A percentile compares a stretch with the other conserved stretches of the same genome.
phyloP scores from a whole-genome alignment of 2,797 vertebrate genomes.

The Dicrostonyx torquatus region DNA sequence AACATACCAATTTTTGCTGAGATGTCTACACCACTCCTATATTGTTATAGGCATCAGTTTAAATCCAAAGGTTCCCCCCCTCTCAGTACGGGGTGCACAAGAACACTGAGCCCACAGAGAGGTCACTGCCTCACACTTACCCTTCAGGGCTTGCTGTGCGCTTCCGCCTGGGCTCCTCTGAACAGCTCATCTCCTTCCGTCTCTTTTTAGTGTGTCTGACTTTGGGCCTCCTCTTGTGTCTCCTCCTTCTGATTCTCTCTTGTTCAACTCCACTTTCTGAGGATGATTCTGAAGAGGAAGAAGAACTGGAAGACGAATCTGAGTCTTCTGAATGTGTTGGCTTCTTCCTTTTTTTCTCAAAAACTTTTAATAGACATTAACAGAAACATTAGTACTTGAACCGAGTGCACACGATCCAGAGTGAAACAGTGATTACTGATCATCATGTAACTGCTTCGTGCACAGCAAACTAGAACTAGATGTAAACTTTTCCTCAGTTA shows the following conservation, averaged over 20 bases:
- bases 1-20: slow-evolving; percentile 33
- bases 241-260: slow-evolving; percentile 86
- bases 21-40: not conserved
- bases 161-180: slow-evolving; percentile 83
- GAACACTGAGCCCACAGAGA: not conserved
- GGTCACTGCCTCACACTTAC: slow-evolving; percentile 80
- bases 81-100: not conserved
- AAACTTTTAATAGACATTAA: slow-evolving; percentile 76
- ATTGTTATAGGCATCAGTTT: slow-evolving; percentile 1
- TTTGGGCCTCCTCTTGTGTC: slow-evolving; percentile 89
- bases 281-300: slow-evolving; percentile 88
- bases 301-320: slow-evolving; percentile 88
- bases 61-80: not conserved
- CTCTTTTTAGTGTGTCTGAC: slow-evolving; percentile 90
- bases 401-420: slow-evolving; percentile 19
- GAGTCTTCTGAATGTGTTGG: slow-evolving; percentile 89
- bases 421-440: slow-evolving; percentile 64
- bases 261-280: slow-evolving; percentile 90
- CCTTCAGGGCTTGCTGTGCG: slow-evolving; percentile 82
- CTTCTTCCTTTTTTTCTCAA: slow-evolving; percentile 92
- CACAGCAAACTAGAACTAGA: slow-evolving; percentile 36
- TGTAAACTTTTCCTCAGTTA: not conserved
- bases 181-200: slow-evolving; percentile 87
- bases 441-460: not conserved
- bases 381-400: slow-evolving; percentile 57